These are phyloP conservation scores for Tillus elongatus DNA, from an alignment of 2,888 invertebrate species.

Conservation along the genomic window DNA sequence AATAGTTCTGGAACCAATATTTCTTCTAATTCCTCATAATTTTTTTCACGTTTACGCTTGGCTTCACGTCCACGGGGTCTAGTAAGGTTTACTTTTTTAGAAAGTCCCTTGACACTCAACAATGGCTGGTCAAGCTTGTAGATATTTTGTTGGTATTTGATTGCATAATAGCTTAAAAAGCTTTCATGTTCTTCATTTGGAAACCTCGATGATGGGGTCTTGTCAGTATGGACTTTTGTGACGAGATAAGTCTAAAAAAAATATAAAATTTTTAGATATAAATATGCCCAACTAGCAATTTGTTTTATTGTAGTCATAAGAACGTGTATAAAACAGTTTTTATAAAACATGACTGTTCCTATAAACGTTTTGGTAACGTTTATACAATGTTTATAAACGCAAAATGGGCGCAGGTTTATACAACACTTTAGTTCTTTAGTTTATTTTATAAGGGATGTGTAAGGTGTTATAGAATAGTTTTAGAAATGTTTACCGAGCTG, in stretches of 20 bases:
- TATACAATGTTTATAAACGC: no score
- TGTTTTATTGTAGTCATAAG: no score
- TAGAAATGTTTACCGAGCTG: no score
- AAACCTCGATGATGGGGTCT: slow-evolving; percentile 58
- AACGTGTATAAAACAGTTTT: no score
- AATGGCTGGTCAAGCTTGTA: slow-evolving; percentile 62
- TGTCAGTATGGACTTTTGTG: slow-evolving; percentile 55
- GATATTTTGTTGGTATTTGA: slow-evolving; percentile 62
- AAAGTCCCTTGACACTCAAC: slow-evolving; percentile 67
- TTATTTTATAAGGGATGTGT: no score
- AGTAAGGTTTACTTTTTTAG: slow-evolving; percentile 51
- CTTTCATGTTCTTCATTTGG: slow-evolving; percentile 51
- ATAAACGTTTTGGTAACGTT: no score
- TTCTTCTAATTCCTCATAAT: slow-evolving; percentile 51
- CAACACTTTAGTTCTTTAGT: no score
- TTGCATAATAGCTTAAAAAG: slow-evolving; percentile 66
- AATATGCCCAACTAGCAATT: no score
- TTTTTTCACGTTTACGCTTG: slow-evolving; percentile 39
- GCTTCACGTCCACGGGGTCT: slow-evolving; percentile 42
- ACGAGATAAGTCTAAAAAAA: slow-evolving; percentile 53
- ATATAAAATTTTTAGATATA: slow-evolving; percentile 10
- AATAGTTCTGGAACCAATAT: slow-evolving; percentile 84
- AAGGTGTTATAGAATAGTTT: no score
- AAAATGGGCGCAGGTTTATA: no score
- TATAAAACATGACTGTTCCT: no score